These are phyloP conservation scores for Tinea semifulvella DNA, from an alignment of 2,888 invertebrate species.

Conservation along the genomic window DNA sequence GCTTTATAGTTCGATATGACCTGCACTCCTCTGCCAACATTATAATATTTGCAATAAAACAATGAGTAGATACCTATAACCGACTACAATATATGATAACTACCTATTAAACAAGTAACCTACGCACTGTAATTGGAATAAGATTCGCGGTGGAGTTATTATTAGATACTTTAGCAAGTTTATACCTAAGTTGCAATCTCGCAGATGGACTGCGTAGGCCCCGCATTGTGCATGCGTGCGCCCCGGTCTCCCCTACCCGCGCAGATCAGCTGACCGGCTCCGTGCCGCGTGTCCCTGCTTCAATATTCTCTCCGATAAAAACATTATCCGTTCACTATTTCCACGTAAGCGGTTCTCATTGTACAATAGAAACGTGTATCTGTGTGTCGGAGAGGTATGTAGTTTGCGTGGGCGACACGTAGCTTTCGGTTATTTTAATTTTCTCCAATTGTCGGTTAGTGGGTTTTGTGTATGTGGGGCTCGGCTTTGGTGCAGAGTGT, in stretches of 20 bases:
- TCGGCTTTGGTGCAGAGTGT: conserved; percentile 14
- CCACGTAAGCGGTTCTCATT: conserved; percentile 1
- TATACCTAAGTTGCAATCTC: not conserved
- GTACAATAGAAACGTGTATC: not conserved
- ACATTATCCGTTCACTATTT: conserved; percentile 1
- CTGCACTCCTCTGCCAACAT: too few species aligned
- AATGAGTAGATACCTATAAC: not conserved
- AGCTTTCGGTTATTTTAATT: too few species aligned
- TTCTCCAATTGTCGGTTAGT: not conserved
- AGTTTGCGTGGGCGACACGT: too few species aligned
- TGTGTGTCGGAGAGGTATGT: not conserved
- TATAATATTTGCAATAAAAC: too few species aligned
- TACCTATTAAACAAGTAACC: too few species aligned
- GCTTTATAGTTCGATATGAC: not conserved
- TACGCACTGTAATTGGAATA: too few species aligned
- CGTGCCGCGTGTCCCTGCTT: conserved; percentile 8
- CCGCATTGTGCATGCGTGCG: conserved; percentile 8
- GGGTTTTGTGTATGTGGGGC: not conserved
- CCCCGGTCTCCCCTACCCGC: conserved; percentile 1
- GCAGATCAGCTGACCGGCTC: conserved; percentile 14
- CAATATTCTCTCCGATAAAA: conserved; percentile 1
- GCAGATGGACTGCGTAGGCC: conserved; percentile 1
- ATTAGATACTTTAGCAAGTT: too few species aligned
- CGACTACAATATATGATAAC: not conserved
- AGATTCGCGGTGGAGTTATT: too few species aligned